Conservation (phyloP, 2,888 invertebrate species). For the Sphecodes monilicornis region DNA sequence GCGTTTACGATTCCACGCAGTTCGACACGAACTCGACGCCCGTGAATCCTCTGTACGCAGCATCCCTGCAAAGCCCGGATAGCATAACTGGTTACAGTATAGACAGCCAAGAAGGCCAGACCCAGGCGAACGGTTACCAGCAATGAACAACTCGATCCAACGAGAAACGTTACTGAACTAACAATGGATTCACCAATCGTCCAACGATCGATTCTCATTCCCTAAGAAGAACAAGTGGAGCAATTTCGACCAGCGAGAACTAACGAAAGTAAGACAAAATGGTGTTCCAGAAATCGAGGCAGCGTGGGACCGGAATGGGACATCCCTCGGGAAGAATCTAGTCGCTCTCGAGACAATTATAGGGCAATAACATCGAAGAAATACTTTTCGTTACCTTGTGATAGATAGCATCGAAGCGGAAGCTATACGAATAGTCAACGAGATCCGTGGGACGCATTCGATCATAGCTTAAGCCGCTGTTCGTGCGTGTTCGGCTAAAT, state of each 20-base stretch:
- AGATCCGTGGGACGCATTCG: background rate
- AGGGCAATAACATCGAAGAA: slow-evolving; percentile 43
- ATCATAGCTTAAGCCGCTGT: background rate
- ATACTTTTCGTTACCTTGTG: slow-evolving; percentile 43
- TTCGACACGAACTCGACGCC: slow-evolving; percentile 89
- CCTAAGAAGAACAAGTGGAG: slow-evolving; percentile 22
- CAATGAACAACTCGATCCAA: slow-evolving; percentile 73
- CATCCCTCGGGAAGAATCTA: slow-evolving; percentile 58
- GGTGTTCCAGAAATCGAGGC: background rate
- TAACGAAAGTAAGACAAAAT: background rate
- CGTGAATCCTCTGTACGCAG: slow-evolving; percentile 89
- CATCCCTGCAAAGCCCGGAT: slow-evolving; percentile 90
- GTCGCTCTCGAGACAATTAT: slow-evolving; percentile 52
- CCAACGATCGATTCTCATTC: slow-evolving; percentile 42
- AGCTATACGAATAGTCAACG: slow-evolving; percentile 24
- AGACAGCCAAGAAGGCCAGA: slow-evolving; percentile 82
- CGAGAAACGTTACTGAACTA: slow-evolving; percentile 9
- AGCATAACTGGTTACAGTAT: slow-evolving; percentile 88
- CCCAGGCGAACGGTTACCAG: slow-evolving; percentile 82
- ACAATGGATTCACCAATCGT: slow-evolving; percentile 32
- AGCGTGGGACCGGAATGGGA: slow-evolving; percentile 3
- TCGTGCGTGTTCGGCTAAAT: background rate
- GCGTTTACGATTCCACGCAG: slow-evolving; percentile 90
- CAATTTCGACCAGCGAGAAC: background rate
- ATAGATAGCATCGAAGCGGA: slow-evolving; percentile 40